Evolutionary conservation across 2,888 invertebrate species (phyloP), one percentile per base, ranked within the genome.

Genomic region (Theretra japonica): DNA sequence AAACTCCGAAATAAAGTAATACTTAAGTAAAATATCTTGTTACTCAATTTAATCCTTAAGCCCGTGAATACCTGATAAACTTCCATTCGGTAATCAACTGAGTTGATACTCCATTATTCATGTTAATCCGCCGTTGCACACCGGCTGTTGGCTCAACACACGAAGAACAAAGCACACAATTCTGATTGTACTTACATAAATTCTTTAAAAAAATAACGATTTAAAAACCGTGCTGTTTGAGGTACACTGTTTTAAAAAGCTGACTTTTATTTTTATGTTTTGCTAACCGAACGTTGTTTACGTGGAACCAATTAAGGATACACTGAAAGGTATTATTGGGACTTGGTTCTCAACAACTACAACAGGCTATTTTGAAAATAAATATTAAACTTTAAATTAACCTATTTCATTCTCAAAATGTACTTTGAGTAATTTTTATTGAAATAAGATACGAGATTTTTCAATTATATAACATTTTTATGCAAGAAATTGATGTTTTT

Each of bases 71-170:
- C 23, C 65, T 65, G 23, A 48, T 65, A 65, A 65, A 62, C 30
- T 21, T 62, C 21, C 21, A 21, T 8, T 41, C 62, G 19, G 62
- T 41, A 62, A 62, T 65, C 48, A 65, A 65, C 65, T 65, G 48
- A 65, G 23, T 65, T 65, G 21, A 65, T 65, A 48, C 48, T 65
- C 23, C 65, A 48, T 65, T 65, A 65, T 65, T 65, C 65, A 65
- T 65, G 48, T 23, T 11, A 48, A 65, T 53, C 60, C 60, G 41
- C 5, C 23, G 48, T 6, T 41, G 48, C 41, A 41, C 33, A 23
- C 65, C n/a, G 41, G 11, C 23, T 41, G 41, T 48, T 65, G 41
- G 41, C 62, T 21, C 21, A 11, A 33, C 33, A 62, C 62, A 11
- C 15, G n/a, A 11, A 62, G 62, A 62, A 62, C 62, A 41, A 62